phyloP scores from a whole-genome alignment of 2,113 vertebrate species.

The Abramis brama region DNA sequence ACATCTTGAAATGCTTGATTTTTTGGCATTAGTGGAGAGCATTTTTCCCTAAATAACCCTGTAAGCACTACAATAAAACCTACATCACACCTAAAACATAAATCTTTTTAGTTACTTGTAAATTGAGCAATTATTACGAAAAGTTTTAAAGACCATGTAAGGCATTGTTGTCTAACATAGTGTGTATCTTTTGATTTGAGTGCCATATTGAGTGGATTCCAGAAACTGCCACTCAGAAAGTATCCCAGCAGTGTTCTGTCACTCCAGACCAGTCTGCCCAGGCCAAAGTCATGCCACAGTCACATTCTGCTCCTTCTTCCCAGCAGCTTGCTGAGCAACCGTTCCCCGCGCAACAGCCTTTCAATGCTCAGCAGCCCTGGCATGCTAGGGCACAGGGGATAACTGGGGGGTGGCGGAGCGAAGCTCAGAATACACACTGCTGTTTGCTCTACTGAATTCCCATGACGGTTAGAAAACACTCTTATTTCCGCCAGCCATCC shows the following conservation, averaged over 20 bases:
- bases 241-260: conserved; percentile 4
- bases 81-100: conserved; percentile 33
- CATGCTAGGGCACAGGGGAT: conserved; percentile 68
- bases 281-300: conserved; percentile 58
- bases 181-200: conserved; percentile 14
- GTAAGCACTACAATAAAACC: neutral
- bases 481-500: conserved; percentile 68
- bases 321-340: conserved; percentile 72
- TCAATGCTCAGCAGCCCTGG: conserved; percentile 73
- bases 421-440: conserved; percentile 73
- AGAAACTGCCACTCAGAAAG: conserved; percentile 39
- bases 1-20: conserved; percentile 29
- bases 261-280: conserved; percentile 52
- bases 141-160: conserved; percentile 28
- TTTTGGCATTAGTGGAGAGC: neutral
- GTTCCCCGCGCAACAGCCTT: conserved; percentile 75
- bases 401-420: conserved; percentile 61
- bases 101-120: neutral
- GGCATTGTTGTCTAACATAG: conserved; percentile 23
- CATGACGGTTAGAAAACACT: conserved; percentile 75
- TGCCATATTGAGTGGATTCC: neutral
- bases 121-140: conserved; percentile 16
- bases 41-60: conserved; percentile 29
- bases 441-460: conserved; percentile 82
- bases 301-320: conserved; percentile 70